phyloP scores from a whole-genome alignment of 2,888 invertebrate species.

The Ormyrus pomaceus region DNA sequence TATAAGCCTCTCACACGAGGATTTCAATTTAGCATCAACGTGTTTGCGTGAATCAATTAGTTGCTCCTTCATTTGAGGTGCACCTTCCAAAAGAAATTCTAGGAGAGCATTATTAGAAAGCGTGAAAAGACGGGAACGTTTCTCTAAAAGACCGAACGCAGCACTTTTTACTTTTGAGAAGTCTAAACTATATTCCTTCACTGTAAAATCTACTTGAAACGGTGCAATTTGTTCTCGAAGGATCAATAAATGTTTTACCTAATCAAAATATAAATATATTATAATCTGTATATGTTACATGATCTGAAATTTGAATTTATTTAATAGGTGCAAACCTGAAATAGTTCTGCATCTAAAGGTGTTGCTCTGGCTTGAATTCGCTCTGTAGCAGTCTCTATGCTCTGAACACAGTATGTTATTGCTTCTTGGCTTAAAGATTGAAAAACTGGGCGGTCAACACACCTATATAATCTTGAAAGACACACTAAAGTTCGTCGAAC shows the following conservation, averaged over 20 bases:
- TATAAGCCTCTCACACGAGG: conserved; percentile 92
- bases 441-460: conserved; percentile 95
- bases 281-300: not conserved
- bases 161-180: conserved; percentile 94
- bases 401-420: conserved; percentile 92
- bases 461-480: conserved; percentile 93
- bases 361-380: conserved; percentile 87
- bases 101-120: conserved; percentile 92
- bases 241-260: conserved; percentile 98
- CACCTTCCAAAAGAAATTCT: conserved; percentile 94
- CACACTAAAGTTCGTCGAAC: conserved; percentile 96
- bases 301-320: not conserved
- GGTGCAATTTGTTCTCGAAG: conserved; percentile 98
- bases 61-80: conserved; percentile 94
- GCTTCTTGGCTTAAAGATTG: conserved; percentile 98
- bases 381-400: conserved; percentile 88
- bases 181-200: conserved; percentile 95
- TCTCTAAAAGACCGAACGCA: conserved; percentile 85
- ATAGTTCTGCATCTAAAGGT: conserved; percentile 95
- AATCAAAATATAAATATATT: conserved; percentile 65
- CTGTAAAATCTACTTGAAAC: conserved; percentile 95
- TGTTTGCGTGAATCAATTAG: conserved; percentile 96
- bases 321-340: conserved; percentile 73
- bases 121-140: conserved; percentile 88
- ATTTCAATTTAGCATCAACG: conserved; percentile 94